Evolutionary conservation across 2,888 invertebrate species (phyloP), one percentile per base, ranked within the genome.

Genomic region (Erannis defoliaria): DNA sequence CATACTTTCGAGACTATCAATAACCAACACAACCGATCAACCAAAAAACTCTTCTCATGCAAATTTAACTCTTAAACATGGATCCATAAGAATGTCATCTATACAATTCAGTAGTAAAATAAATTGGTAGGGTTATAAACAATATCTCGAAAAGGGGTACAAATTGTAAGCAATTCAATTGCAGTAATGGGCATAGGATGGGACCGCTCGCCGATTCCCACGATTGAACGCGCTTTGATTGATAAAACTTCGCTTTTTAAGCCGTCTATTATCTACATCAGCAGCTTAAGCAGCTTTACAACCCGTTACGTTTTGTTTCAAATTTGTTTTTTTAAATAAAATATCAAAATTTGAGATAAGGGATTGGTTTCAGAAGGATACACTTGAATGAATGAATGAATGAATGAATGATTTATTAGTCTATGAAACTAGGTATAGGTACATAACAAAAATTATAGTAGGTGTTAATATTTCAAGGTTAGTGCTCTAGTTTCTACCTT

Each of bases 141-240:
- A 83, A 82, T 84, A 80, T 83, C 78, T 81, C 77, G 73, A 77
- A 78, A 76, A 61, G 50, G 75, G 78, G 77, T 80, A 84, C 84
- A 83, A 85, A 85, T 83, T 77, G 82, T 76, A 75, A 68, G 74
- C 75, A 70, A 79, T 83, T 83, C 85, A 80, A 84, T 85, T 82
- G 81, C 78, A 74, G 78, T 81, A 83, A 84, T 83, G 84, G 82
- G 64, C 55, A 37, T 19, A 60, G 67, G 62, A 59, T 55, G 37
- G 60, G 50, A 29, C 37, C 48, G 55, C 42, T 23, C 21, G 73
- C 66, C 64, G 72, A 67, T 58, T 6, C 50, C 58, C 18, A 53
- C 49, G 55, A 55, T 50, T 55, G 43, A 51, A 48, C 55, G 45
- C 51, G 49, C n/a, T 56, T 40, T 62, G 55, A 61, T 55, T 67